Base-by-base conservation (phyloP, 2,113 vertebrate genomes). In the Siniperca knerii region DNA sequence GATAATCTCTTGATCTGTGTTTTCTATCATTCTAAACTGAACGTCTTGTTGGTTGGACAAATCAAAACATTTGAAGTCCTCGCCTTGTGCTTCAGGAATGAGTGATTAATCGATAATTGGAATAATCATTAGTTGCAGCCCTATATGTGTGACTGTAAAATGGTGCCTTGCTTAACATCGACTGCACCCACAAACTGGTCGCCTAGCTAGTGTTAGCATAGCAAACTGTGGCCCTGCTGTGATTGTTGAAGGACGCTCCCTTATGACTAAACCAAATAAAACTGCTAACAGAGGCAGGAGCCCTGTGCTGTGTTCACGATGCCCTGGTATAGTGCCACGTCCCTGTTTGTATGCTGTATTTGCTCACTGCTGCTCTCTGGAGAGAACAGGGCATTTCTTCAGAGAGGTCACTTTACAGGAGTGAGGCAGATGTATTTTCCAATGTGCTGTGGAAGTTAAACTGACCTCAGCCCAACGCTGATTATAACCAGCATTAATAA, bases 401-500 rank as follows among this genome's bases (percentile, higher is more conserved):
- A 46, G 3, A 16, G 9, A 6, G 42, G n/a, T 50, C n/a, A 29
- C 46, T 70, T 70, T 21, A 70, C 48, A 54, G 20, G 69, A 55
- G 16, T n/a, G 21, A 15, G 55, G 10, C 37, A 18, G 21, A 29
- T 44, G 11, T 48, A 25, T 67, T 84, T 64, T 71, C 55, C 73
- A 66, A 0, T 21, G 25, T 21, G 40, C 29, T 71, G 48, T 75
- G 35, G 46, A 79, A 62, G 61, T 73, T 35, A 6, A 37, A 66
- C 23, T n/a, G 46, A 20, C 62, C 7, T 37, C 2, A 40, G 18
- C 37, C 55, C 11, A 69, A 69, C 11, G 25, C 64, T 10, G 65
- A n/a, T 15, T 72, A 75, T 72, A 72, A 64, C 6, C 37, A 37
- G 23, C 61, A 50, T 72, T 66, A 73, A 67, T 77, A 73, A 72